These are phyloP conservation scores for Habrosyne pyritoides DNA, from an alignment of 2,888 invertebrate species.

Conservation along the genomic window DNA sequence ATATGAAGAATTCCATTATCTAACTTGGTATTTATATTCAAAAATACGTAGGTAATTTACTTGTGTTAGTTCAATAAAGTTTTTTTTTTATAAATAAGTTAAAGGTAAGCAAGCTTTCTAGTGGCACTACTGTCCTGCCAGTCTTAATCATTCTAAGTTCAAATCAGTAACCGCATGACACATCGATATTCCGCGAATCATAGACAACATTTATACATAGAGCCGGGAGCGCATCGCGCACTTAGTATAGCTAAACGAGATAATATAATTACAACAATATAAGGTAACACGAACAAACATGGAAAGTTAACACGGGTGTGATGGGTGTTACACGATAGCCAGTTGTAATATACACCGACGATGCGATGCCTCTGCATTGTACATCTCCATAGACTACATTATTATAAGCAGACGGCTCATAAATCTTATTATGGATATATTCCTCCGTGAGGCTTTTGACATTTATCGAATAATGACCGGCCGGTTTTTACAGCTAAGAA, in stretches of 20 bases:
- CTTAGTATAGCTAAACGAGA: conserved; percentile 12
- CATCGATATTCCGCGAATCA: background rate
- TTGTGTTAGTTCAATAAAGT: no score
- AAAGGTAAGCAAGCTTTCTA: no score
- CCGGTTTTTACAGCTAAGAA: background rate
- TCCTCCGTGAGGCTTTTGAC: background rate
- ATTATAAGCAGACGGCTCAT: conserved; percentile 14
- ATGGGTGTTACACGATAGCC: conserved; percentile 63
- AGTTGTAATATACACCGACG: conserved; percentile 65
- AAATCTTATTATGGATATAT: background rate
- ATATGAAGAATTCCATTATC: no score
- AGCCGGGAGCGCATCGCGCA: no score
- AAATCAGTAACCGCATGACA: no score
- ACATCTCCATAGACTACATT: conserved; percentile 50
- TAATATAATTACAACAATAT: conserved; percentile 50
- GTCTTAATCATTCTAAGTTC: no score
- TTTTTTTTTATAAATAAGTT: no score
- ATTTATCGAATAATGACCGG: background rate
- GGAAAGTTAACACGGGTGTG: conserved; percentile 59
- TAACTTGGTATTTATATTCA: no score
- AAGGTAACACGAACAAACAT: conserved; percentile 52
- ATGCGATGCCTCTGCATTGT: conserved; percentile 65
- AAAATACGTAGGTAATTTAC: no score
- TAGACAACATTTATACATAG: background rate
- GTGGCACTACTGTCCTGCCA: no score